Evolutionary conservation across 30 jellyfish, hydroid and myxozoan species (phyloP).

Genomic region (Aurelia sp.): DNA sequence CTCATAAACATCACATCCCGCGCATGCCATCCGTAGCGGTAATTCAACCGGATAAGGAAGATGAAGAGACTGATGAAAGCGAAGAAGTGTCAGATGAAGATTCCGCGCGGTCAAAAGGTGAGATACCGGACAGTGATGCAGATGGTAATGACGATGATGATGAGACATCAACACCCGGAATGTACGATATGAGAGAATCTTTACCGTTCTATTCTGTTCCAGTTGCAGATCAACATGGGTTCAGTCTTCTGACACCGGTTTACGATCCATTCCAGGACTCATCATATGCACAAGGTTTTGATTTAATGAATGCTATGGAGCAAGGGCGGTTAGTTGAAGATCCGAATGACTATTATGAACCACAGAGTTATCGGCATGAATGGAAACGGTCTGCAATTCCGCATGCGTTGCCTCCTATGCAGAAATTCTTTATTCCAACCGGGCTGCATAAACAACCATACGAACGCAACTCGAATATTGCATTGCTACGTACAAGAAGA

Average conservation of each 20-base stretch:
- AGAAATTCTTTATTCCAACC: not conserved
- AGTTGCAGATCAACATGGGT: conserved; percentile 75
- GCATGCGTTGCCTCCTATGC: not conserved
- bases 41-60: conserved; percentile 38
- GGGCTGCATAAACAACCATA: not conserved
- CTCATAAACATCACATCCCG: not conserved
- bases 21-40: conserved; percentile 17
- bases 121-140: conserved; percentile 68
- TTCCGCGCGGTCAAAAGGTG: conserved; percentile 65
- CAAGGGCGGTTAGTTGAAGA: conserved; percentile 62
- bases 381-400: conserved; percentile 65
- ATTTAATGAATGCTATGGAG: conserved; percentile 49
- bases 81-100: conserved; percentile 52
- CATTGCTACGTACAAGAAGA: conserved; percentile 28
- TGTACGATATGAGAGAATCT: conserved; percentile 67
- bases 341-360: conserved; percentile 48
- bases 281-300: conserved; percentile 50
- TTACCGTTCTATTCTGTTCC: conserved; percentile 81
- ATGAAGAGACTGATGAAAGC: conserved; percentile 34
- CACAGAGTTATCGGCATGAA: conserved; percentile 27
- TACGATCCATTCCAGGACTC: conserved; percentile 69
- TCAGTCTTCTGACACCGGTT: conserved; percentile 55
- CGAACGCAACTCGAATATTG: not conserved
- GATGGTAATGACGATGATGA: conserved; percentile 45
- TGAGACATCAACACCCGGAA: conserved; percentile 34